Percentiles rank a stretch among this genome's conserved stretches.
These are phyloP conservation scores for Laterallus jamaicensis DNA, from an alignment of 2,113 vertebrate genomes.

Conservation along the genomic window DNA sequence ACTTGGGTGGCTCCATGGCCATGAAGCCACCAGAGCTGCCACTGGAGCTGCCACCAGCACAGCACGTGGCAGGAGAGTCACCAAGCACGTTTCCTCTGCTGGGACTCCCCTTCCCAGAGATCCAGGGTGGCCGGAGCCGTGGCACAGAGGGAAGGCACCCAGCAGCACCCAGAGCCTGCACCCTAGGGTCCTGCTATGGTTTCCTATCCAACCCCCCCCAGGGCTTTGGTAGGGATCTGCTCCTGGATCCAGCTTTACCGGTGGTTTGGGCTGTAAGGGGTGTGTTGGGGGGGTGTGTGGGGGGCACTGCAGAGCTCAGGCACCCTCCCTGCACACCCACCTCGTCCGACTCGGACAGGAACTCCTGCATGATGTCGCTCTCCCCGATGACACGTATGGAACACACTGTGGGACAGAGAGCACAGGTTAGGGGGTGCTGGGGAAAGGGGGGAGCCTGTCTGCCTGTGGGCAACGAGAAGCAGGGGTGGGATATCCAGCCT, in stretches of 20 bases:
- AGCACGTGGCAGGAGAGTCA: background rate
- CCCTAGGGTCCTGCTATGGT: background rate
- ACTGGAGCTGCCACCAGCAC: background rate
- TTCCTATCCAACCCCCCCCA: background rate
- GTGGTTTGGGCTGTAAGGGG: no score
- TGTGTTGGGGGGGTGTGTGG: no score
- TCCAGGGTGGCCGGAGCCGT: no score
- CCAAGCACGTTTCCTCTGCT: accelerated
- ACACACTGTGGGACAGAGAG: constrained; percentile 80
- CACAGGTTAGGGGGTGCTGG: accelerated
- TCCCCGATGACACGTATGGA: constrained; percentile 95
- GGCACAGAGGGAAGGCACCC: no score
- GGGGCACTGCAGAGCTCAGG: background rate
- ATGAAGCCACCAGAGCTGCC: background rate
- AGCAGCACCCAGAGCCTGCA: no score
- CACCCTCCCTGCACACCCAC: constrained; percentile 42
- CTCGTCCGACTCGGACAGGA: constrained; percentile 97
- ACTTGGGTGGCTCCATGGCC: no score
- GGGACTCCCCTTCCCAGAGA: background rate
- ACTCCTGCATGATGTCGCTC: constrained; percentile 98
- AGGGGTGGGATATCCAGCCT: background rate
- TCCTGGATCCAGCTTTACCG: background rate
- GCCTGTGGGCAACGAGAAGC: accelerated
- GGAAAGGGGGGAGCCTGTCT: background rate
- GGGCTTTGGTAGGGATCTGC: background rate